These are phyloP conservation scores for Acanthochromis polyacanthus DNA, from an alignment of 2,113 vertebrate genomes.

Conservation along the genomic window DNA sequence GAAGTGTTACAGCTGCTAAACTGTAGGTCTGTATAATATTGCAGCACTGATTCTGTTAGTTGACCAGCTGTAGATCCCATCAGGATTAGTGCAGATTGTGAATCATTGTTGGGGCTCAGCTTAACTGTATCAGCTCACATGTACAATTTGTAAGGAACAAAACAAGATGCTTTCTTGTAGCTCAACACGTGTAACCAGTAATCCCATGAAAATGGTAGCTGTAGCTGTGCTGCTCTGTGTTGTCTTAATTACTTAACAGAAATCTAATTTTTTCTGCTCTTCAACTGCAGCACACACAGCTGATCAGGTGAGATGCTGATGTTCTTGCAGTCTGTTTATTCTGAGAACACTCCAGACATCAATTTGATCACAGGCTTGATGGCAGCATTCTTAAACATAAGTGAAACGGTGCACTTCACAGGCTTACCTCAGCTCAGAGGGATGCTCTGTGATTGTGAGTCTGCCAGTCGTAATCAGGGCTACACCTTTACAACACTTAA, in stretches of 20 bases:
- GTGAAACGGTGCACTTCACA: not conserved
- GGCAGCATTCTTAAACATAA: not conserved
- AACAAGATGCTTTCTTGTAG: conserved; percentile 49
- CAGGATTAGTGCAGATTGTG: not conserved
- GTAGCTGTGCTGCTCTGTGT: conserved; percentile 17
- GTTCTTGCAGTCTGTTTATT: not conserved
- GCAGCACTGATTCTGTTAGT: not conserved
- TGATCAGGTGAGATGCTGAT: not conserved
- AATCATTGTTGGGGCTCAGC: not conserved
- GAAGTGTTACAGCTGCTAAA: not conserved
- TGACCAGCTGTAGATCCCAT: not conserved
- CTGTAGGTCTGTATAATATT: no score
- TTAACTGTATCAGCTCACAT: conserved; percentile 14
- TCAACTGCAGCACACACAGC: not conserved
- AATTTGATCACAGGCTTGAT: not conserved
- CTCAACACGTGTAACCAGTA: conserved; percentile 75
- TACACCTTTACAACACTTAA: not conserved
- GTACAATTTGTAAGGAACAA: conserved; percentile 19
- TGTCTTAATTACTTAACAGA: conserved; percentile 34
- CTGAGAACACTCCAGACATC: not conserved
- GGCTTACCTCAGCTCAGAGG: not conserved
- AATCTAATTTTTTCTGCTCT: conserved; percentile 1
- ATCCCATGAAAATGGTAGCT: conserved; percentile 53
- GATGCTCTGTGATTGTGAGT: not conserved
- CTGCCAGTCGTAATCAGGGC: no score